These are phyloP conservation scores for Sebastes steindachneri DNA, from an alignment of 2,797 vertebrate species.

Conservation along the genomic window DNA sequence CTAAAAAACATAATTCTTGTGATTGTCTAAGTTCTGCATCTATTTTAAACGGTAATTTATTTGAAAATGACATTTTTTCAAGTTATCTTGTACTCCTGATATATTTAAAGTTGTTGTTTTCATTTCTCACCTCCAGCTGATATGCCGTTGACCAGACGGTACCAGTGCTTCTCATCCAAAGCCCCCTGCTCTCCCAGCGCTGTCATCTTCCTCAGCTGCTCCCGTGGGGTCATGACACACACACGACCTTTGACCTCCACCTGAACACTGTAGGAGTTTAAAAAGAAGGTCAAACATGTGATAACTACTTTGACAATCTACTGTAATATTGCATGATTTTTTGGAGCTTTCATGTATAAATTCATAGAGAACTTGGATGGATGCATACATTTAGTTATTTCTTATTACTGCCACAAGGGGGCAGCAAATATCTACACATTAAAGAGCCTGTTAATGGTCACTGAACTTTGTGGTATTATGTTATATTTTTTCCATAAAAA, in stretches of 20 bases:
- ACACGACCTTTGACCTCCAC: conserved; percentile 55
- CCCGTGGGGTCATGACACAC: conserved; percentile 88
- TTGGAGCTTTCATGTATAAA: neutral
- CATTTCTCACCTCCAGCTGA: conserved; percentile 87
- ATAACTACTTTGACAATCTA: neutral
- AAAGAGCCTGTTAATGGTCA: neutral
- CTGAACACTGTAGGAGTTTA: conserved; percentile 17
- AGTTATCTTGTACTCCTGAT: neutral
- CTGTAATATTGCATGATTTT: neutral
- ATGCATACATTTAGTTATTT: neutral
- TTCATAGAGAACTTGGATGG: neutral
- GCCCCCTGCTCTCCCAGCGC: conserved; percentile 86
- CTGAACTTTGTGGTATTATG: neutral
- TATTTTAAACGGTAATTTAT: neutral
- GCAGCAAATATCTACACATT: conserved; percentile 14
- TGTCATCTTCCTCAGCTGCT: conserved; percentile 90
- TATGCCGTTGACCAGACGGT: conserved; percentile 88
- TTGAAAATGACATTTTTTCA: neutral
- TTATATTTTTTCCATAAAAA: neutral
- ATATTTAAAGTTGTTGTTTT: neutral
- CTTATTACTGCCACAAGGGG: conserved; percentile 18
- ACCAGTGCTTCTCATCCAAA: conserved; percentile 91
- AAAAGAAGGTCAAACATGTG: neutral
- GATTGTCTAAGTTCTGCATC: neutral
- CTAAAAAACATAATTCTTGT: neutral